phyloP scores from a whole-genome alignment of 1,140 invertebrate species.

The Aradophagus sp. region DNA sequence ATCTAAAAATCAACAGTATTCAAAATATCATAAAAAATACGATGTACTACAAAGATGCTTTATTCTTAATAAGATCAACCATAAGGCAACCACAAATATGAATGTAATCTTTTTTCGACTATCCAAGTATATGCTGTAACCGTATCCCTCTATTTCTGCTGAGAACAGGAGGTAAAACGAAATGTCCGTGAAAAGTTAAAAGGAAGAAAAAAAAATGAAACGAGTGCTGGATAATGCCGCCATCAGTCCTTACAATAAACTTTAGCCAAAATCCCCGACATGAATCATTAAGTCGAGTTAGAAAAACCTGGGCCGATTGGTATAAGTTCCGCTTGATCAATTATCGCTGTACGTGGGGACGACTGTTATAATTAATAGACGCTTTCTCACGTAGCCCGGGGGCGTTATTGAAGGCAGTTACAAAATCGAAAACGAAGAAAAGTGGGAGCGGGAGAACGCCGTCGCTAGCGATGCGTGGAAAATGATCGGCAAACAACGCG shows the following conservation, averaged over 20 bases:
- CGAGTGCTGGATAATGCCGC: too few species aligned
- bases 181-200: neutral
- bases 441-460: slow-evolving; percentile 37
- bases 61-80: too few species aligned
- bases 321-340: slow-evolving; percentile 48
- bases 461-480: slow-evolving; percentile 52
- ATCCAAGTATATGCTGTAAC: too few species aligned
- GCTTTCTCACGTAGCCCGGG: slow-evolving; percentile 38
- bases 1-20: too few species aligned
- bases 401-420: slow-evolving; percentile 17
- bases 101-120: too few species aligned
- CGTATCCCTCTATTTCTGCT: too few species aligned
- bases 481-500: slow-evolving; percentile 60
- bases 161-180: too few species aligned
- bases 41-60: too few species aligned
- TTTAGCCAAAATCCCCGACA: slow-evolving; percentile 2
- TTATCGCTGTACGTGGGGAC: slow-evolving; percentile 31
- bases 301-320: slow-evolving; percentile 6
- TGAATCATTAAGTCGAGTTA: slow-evolving; percentile 38
- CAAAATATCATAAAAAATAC: too few species aligned
- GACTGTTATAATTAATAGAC: slow-evolving; percentile 49
- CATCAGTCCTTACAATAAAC: slow-evolving; percentile 14
- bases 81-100: too few species aligned
- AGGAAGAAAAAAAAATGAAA: slow-evolving; percentile 2
- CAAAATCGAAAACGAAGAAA: slow-evolving; percentile 39